Evolutionary conservation across 1,140 invertebrate species (phyloP), one percentile per base, ranked within the genome.

Genomic region (Palaemon carinicauda): DNA sequence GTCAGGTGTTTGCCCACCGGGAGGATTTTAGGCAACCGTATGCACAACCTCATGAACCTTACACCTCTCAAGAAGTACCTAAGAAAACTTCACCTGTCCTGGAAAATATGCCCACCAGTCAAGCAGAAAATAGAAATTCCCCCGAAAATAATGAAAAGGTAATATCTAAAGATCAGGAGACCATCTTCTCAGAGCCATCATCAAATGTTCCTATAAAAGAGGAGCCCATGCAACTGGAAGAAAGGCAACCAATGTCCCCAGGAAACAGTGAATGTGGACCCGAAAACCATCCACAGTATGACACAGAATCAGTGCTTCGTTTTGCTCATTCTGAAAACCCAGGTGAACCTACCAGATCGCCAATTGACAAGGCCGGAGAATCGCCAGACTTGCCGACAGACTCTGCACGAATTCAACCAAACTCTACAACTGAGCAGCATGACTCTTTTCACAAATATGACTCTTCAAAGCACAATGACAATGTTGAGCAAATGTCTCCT

Each of bases 331-430:
- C 81, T 19, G 81, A 80, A 12, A 80, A 87, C 17, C 73, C 79
- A 19, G 50, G 15, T 53, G 81, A 88, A 12, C 29, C 79, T 17
- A 65, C 69, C 5, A 73, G 73, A 31, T 87, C 85, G 5, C 85
- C 85, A 9, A 87, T 87, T 27, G 73, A 87, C 52, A 87, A 87
- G 41, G 79, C 85, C 15, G 85, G 85, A 51, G 85, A 87, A 60
- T 87, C 85, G 14, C 85, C 85, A 3, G 85, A 87, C 29, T 73
- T 87, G 19, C 85, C 85, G 12, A 87, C 79, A 17, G 85, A 87
- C 69, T 87, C 79, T 19, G 85, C 85, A 9, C 69, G 85, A 24
- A 87, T 53, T 41, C 79, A 82, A 73, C 29, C 80, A 21, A 51
- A 29, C 33, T 41, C 73, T 12, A 31, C 14, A 27, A 21, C 77